A percentile compares a stretch with the other conserved stretches of the same genome.
Evolutionary conservation across 2,113 vertebrate genomes (phyloP).

Genomic region (Egretta garzetta): DNA sequence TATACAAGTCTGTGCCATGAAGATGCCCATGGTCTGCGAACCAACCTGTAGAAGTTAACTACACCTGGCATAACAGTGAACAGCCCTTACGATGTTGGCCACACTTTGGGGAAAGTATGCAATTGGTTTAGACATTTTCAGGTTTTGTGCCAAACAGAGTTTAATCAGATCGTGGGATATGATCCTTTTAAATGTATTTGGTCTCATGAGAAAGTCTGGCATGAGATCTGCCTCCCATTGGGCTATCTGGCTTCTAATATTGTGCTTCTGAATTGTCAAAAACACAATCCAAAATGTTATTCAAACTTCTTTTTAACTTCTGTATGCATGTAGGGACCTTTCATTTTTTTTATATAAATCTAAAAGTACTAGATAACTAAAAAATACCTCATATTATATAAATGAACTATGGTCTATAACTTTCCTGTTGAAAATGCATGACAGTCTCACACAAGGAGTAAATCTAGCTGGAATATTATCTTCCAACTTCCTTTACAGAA

Average conservation of each 20-base stretch:
- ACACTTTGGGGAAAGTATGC: not conserved
- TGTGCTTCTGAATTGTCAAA: not conserved
- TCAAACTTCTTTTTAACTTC: not conserved
- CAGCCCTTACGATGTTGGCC: not conserved
- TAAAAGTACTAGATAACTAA: not conserved
- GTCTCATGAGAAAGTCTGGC: not conserved
- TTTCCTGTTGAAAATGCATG: not conserved
- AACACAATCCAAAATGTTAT: not conserved
- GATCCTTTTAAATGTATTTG: not conserved
- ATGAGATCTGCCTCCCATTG: not conserved
- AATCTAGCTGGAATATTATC: not conserved
- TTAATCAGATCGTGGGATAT: not conserved
- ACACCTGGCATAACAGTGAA: not conserved
- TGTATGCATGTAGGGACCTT: not conserved
- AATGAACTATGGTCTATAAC: not conserved
- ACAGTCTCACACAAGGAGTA: not conserved
- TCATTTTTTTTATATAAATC: not conserved
- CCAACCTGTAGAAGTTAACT: not conserved
- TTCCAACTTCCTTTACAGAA: not conserved
- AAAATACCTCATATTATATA: not conserved
- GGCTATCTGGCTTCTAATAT: not conserved
- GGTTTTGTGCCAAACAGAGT: not conserved
- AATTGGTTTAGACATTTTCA: not conserved
- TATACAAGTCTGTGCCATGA: not conserved
- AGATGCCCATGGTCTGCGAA: not conserved